phyloP scores from a whole-genome alignment of 2,888 invertebrate species.

The Scrobipalpa atriplicella region DNA sequence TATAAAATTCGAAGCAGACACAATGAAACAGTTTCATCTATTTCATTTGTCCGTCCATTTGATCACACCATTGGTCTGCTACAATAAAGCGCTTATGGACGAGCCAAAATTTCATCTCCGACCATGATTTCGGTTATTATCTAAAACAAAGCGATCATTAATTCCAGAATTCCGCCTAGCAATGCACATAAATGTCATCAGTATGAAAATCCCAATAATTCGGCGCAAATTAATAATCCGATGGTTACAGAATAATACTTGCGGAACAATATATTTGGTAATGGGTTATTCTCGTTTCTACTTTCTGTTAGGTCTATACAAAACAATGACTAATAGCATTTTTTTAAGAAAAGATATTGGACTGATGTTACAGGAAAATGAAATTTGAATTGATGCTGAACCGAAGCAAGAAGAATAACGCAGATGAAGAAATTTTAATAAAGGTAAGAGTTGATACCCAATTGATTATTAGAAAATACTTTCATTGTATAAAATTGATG shows the following conservation, averaged over 20 bases:
- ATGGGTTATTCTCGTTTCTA: neutral
- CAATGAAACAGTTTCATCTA: too few species aligned
- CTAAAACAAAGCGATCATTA: slow-evolving; percentile 18
- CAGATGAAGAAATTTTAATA: too few species aligned
- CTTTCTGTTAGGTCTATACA: neutral
- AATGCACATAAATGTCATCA: slow-evolving; percentile 15
- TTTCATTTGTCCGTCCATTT: neutral
- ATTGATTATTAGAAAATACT: too few species aligned
- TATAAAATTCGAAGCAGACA: too few species aligned
- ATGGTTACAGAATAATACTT: slow-evolving; percentile 20
- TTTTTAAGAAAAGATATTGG: too few species aligned
- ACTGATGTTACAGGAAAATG: too few species aligned
- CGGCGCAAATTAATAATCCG: slow-evolving; percentile 16
- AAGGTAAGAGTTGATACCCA: too few species aligned
- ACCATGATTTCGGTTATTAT: neutral
- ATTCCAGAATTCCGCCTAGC: slow-evolving; percentile 11
- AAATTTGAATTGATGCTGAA: too few species aligned
- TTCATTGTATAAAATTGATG: too few species aligned
- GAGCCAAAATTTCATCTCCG: slow-evolving; percentile 12
- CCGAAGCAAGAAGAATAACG: too few species aligned
- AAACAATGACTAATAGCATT: too few species aligned
- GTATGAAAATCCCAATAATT: slow-evolving; percentile 12
- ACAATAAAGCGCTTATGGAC: neutral
- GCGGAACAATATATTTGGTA: slow-evolving; percentile 8
- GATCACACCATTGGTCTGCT: neutral